These are phyloP conservation scores for Eulemur coronatus DNA, from an alignment of 2,797 vertebrate genomes.

Conservation along the genomic window DNA sequence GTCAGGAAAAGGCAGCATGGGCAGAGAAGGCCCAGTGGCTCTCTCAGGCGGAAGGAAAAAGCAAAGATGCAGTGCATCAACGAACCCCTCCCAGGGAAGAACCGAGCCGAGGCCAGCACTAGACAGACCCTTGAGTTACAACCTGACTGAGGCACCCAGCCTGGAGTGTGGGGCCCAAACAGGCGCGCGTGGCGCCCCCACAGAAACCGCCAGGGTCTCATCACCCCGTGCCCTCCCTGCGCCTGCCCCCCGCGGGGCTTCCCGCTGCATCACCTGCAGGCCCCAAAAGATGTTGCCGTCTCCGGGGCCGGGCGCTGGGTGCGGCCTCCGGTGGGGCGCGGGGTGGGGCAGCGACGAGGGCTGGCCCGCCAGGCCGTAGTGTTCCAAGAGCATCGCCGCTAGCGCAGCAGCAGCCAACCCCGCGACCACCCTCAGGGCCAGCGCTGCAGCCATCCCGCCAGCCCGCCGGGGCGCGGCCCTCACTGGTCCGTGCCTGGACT, in stretches of 20 bases:
- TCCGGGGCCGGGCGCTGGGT: slow-evolving; percentile 84
- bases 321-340: neutral
- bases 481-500: rapidly evolving
- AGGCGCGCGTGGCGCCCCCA: neutral
- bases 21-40: neutral
- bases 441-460: neutral
- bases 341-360: neutral
- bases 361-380: slow-evolving; percentile 59
- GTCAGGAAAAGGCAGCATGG: neutral
- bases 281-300: slow-evolving; percentile 92
- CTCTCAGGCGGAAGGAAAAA: neutral
- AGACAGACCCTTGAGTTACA: neutral
- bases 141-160: neutral
- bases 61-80: neutral
- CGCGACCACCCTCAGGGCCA: slow-evolving; percentile 61
- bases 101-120: neutral
- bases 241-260: neutral
- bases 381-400: slow-evolving; percentile 76
- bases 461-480: neutral
- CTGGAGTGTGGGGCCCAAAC: neutral
- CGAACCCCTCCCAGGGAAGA: neutral
- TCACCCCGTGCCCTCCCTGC: neutral
- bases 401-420: slow-evolving; percentile 75
- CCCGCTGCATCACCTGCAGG: slow-evolving; percentile 89
- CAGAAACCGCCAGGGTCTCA: neutral